phyloP scores from a whole-genome alignment of 2,888 invertebrate genomes.

The Tetheella fluctuosa region DNA sequence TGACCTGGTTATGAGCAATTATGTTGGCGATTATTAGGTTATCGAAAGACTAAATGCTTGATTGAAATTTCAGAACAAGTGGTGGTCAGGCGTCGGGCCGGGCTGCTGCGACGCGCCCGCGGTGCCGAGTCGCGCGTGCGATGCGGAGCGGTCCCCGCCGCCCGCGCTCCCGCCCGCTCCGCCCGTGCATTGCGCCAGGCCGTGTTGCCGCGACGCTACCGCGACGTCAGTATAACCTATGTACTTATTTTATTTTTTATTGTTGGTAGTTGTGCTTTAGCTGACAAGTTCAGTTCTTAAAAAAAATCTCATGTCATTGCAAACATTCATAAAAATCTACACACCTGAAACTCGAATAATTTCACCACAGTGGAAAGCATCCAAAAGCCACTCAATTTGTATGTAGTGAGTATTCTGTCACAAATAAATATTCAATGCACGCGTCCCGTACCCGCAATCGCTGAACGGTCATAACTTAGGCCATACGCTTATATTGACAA shows the following conservation, averaged over 20 bases:
- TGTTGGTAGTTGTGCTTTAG: neutral
- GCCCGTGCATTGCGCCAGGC: conserved; percentile 72
- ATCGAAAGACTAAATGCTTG: neutral
- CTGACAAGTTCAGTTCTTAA: no score
- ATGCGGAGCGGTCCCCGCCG: conserved; percentile 81
- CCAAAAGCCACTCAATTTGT: no score
- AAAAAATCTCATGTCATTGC: no score
- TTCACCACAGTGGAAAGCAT: no score
- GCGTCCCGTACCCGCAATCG: neutral
- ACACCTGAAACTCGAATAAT: no score
- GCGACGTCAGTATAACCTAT: conserved; percentile 62
- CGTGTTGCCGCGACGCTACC: conserved; percentile 75
- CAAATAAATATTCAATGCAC: neutral
- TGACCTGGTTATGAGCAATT: no score
- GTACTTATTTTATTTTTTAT: conserved; percentile 15
- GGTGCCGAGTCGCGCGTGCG: conserved; percentile 81
- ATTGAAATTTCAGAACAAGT: conserved; percentile 62
- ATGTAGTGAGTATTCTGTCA: neutral
- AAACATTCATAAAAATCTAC: no score
- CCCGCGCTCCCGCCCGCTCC: conserved; percentile 74
- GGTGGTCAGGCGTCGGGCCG: conserved; percentile 74
- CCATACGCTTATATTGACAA: neutral
- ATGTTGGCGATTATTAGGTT: no score
- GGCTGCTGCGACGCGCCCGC: conserved; percentile 77
- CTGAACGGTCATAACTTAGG: neutral